Percentiles rank a stretch among this genome's conserved stretches.
Conservation (phyloP, 2,113 vertebrate genomes). For the Melanerpes formicivorus region DNA sequence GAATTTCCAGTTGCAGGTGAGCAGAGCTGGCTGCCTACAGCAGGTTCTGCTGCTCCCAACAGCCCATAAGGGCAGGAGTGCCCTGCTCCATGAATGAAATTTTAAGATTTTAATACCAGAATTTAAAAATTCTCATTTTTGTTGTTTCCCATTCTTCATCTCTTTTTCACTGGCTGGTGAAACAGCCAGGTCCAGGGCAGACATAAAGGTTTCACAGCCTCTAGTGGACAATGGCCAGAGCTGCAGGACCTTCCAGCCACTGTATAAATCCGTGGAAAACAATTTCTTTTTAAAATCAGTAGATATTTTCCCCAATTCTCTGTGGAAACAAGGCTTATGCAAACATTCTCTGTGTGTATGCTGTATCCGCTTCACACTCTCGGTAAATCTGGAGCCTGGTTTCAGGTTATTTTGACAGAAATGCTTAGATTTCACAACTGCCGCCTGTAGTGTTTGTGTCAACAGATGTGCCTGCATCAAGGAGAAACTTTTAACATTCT, state of each 20-base stretch:
- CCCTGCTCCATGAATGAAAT: not conserved
- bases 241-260: conserved; percentile 30
- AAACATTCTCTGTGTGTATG: not conserved
- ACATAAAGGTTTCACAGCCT: conserved; percentile 74
- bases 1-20: not conserved
- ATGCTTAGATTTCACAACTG: not conserved
- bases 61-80: not conserved
- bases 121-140: not conserved
- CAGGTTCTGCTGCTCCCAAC: not conserved
- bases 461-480: not conserved
- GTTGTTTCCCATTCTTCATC: not conserved
- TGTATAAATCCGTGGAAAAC: not conserved
- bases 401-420: not conserved
- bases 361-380: not conserved
- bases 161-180: not conserved
- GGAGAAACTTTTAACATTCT: not conserved
- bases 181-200: not conserved
- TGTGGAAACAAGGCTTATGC: not conserved
- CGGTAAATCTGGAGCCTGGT: not conserved
- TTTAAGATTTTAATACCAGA: not conserved
- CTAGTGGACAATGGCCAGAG: conserved; percentile 68
- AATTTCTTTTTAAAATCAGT: fast-evolving
- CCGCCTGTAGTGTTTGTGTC: not conserved
- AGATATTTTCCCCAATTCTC: not conserved
- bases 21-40: not conserved